Evolutionary conservation across 1,140 invertebrate species (phyloP), one percentile per base, ranked within the genome.

Genomic region (Odontomachus brunneus): DNA sequence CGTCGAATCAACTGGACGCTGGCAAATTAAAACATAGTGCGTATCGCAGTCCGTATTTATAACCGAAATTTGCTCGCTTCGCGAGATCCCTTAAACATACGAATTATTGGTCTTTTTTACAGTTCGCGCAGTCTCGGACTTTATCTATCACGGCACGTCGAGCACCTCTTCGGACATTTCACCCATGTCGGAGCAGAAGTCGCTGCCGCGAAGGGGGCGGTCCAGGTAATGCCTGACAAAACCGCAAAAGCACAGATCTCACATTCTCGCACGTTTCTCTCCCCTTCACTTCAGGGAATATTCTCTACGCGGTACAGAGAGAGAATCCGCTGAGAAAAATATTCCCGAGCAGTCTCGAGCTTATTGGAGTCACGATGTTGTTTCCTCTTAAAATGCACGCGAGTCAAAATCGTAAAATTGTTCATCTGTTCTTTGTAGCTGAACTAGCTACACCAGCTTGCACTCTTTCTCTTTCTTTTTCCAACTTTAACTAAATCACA

Each of bases 101-200:
- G 55, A 44, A 44, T 44, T 51, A 12, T 15, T 60, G 1, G 3
- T 49, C n/a, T 5, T 73, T 49, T 62, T 90, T 85, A 84, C 63
- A 94, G 93, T 94, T 93, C 92, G 93, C 82, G 93, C 93, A 80
- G 93, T 95, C 94, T 93, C 94, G 95, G 96, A 96, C 94, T 96
- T 96, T 91, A 96, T 97, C 90, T 97, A 97, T 91, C 96, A 97
- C 92, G 96, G 96, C 91, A 96, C 96, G 92, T 97, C 96, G 88
- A 97, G 96, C 94, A 97, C 96, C 82, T 97, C 96, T 53, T 97
- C 96, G 88, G 96, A 97, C 93, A 96, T 97, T 91, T 97, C 96
- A 87, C 96, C 96, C 86, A 96, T 97, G 96, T 96, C 96, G 85
- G 96, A 97, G 92, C 96, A 96, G 93, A 97, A 97, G 92, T 97